Evolutionary conservation across 2,797 vertebrate genomes (phyloP).

Genomic region (Bradypodion pumilum): DNA sequence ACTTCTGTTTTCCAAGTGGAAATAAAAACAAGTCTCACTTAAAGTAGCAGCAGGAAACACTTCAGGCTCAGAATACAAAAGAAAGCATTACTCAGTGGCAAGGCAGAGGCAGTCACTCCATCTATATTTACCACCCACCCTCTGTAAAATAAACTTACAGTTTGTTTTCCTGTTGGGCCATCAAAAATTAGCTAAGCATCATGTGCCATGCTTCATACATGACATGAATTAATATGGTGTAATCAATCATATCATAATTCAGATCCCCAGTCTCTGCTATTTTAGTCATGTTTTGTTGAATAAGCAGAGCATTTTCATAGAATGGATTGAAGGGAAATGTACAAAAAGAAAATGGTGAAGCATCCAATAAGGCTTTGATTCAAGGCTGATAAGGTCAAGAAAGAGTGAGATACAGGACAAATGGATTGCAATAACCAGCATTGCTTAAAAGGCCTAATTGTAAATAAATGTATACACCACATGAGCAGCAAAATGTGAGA

Average conservation of each 20-base stretch:
- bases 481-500: constrained; percentile 40
- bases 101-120: constrained; percentile 40
- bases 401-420: constrained; percentile 44
- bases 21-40: constrained; percentile 59
- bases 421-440: constrained; percentile 49
- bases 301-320: constrained; percentile 57
- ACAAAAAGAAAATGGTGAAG: constrained; percentile 50
- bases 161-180: constrained; percentile 39
- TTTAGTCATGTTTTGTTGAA: constrained; percentile 53
- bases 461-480: constrained; percentile 51
- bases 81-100: constrained; percentile 19
- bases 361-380: constrained; percentile 46
- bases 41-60: constrained; percentile 51
- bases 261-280: constrained; percentile 33
- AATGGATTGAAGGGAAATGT: constrained; percentile 15
- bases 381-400: constrained; percentile 55
- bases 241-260: constrained; percentile 53
- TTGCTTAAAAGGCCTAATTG: constrained; percentile 46
- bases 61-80: constrained; percentile 19
- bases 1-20: constrained; percentile 64
- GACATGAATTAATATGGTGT: constrained; percentile 50
- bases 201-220: constrained; percentile 26
- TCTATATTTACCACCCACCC: constrained; percentile 25
- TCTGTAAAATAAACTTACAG: constrained; percentile 11
- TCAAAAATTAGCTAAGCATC: constrained; percentile 21